These are phyloP conservation scores for Enteromius mattozi DNA, from an alignment of 2,797 vertebrate species.

Conservation along the genomic window DNA sequence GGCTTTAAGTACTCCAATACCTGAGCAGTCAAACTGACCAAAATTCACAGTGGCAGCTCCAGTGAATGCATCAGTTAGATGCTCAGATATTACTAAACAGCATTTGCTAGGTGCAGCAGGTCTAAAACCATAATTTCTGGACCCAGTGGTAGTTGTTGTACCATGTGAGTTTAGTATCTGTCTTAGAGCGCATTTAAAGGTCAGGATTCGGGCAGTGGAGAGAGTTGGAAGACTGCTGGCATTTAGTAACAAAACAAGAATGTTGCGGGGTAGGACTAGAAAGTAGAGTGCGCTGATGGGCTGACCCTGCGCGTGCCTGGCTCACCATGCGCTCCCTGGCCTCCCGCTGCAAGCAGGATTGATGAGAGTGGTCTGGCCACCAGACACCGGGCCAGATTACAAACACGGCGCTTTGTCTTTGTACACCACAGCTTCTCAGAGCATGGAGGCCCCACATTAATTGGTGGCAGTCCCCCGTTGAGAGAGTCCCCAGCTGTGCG, in stretches of 20 bases:
- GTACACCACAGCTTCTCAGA: slow-evolving; percentile 68
- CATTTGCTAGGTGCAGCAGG: not conserved
- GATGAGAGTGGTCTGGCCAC: slow-evolving; percentile 71
- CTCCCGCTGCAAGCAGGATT: slow-evolving; percentile 73
- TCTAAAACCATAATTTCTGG: not conserved
- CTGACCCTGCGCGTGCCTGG: slow-evolving; percentile 41
- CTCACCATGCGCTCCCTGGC: slow-evolving; percentile 59
- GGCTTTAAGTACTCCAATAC: not conserved
- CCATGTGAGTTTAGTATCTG: slow-evolving; percentile 20
- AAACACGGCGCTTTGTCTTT: slow-evolving; percentile 76
- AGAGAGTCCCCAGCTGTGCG: slow-evolving; percentile 59
- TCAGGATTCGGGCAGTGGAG: slow-evolving; percentile 9
- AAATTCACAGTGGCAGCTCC: not conserved
- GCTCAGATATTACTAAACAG: not conserved
- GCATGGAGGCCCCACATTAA: slow-evolving; percentile 71
- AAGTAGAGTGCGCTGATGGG: slow-evolving; percentile 46
- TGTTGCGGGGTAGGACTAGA: slow-evolving; percentile 37
- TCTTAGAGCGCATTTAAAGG: slow-evolving; percentile 18
- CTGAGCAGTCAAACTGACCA: not conserved
- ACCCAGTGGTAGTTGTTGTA: not conserved
- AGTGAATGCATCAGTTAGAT: not conserved
- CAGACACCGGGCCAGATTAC: slow-evolving; percentile 78
- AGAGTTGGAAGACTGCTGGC: slow-evolving; percentile 46
- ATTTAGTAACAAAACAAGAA: slow-evolving; percentile 53
- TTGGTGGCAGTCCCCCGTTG: slow-evolving; percentile 73